Evolutionary conservation across 2,113 vertebrate species (phyloP).

Genomic region (Ursus arctos): DNA sequence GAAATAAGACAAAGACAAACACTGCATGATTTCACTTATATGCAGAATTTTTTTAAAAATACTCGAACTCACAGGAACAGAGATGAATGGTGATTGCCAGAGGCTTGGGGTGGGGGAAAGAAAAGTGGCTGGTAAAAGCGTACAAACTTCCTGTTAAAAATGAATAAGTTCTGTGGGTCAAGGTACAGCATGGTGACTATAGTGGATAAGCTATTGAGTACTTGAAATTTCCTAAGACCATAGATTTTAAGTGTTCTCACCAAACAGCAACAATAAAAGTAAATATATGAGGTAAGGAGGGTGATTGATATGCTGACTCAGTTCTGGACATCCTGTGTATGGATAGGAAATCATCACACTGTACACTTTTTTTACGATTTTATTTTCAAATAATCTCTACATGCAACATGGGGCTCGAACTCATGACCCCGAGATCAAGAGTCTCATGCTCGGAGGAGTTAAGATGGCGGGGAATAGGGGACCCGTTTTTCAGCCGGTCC

Average conservation of each 20-base stretch:
- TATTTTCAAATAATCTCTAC: not conserved
- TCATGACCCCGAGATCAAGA: conserved; percentile 95
- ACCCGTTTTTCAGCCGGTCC: no score
- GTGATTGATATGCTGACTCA: not conserved
- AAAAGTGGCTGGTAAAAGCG: not conserved
- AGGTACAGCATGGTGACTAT: not conserved
- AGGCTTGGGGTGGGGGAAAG: not conserved
- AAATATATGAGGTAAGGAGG: not conserved
- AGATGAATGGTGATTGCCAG: not conserved
- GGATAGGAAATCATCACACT: not conserved
- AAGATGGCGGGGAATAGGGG: no score
- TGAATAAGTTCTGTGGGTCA: not conserved
- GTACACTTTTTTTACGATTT: not conserved
- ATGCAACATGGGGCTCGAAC: conserved; percentile 86
- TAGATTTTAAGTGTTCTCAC: not conserved
- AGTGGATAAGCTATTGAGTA: not conserved
- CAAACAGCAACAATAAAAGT: not conserved
- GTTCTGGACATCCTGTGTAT: not conserved
- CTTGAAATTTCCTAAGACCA: not conserved
- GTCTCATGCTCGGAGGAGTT: conserved; percentile 12
- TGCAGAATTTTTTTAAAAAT: not conserved
- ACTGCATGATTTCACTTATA: not conserved
- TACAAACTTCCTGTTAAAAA: not conserved
- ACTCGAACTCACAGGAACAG: not conserved
- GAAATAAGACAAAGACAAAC: not conserved